Evolutionary conservation across 2,888 invertebrate genomes (phyloP).

Genomic region (Maniola hyperantus): DNA sequence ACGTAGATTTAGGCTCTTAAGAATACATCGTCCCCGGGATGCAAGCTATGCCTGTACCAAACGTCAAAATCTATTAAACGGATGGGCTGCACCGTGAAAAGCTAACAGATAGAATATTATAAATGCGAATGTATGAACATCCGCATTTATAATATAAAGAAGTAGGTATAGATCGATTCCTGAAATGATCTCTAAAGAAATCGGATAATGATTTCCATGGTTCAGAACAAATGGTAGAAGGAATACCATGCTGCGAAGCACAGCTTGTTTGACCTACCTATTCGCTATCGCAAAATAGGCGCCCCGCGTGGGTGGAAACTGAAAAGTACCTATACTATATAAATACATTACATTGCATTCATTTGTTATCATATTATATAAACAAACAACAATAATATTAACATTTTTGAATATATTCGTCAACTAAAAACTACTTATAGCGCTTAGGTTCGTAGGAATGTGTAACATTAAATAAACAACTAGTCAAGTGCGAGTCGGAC

Average conservation of each 20-base stretch:
- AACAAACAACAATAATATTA: constrained; percentile 17
- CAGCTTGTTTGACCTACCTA: neutral
- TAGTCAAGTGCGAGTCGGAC: no score
- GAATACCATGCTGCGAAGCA: neutral
- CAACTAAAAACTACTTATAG: neutral
- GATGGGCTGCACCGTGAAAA: no score
- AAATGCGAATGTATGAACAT: no score
- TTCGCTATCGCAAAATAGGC: constrained; percentile 14
- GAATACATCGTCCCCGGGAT: no score
- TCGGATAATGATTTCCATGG: constrained; percentile 5
- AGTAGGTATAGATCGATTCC: no score
- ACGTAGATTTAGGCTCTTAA: no score
- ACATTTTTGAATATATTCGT: neutral
- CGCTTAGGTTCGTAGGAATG: neutral
- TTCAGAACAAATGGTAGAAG: neutral
- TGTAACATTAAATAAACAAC: no score
- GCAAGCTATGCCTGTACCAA: no score
- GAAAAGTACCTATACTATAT: no score
- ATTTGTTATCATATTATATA: constrained; percentile 14
- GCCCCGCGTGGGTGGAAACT: constrained; percentile 12
- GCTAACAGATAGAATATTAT: no score
- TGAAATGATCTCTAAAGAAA: constrained; percentile 9
- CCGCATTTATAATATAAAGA: no score
- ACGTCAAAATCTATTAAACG: no score
- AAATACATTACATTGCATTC: constrained; percentile 7